phyloP scores from a whole-genome alignment of 2,113 vertebrate species.

The Lota lota region DNA sequence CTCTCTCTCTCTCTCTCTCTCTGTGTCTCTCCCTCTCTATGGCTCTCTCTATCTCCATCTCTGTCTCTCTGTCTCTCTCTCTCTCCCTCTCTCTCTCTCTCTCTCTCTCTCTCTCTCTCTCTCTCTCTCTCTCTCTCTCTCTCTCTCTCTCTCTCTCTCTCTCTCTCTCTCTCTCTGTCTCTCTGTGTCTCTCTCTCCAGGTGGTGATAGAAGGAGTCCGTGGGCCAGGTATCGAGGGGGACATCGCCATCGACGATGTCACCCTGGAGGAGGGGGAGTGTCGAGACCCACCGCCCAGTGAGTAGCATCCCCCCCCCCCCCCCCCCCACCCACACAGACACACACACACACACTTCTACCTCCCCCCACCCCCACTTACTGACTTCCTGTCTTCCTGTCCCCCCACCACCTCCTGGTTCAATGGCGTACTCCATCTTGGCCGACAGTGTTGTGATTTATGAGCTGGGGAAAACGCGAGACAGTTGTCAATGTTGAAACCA shows the following conservation, averaged over 20 bases:
- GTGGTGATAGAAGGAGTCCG: conserved; percentile 93
- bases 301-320: conserved; percentile 32
- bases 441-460: conserved; percentile 34
- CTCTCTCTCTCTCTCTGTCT: background rate
- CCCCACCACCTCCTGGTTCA: conserved; percentile 8
- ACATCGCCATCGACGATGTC: conserved; percentile 97
- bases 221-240: conserved; percentile 94
- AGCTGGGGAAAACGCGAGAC: conserved; percentile 35
- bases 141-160: background rate
- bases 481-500: conserved; percentile 29
- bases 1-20: background rate
- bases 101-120: background rate
- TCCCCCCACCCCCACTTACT: background rate
- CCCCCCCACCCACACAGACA: background rate
- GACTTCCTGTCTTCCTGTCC: background rate
- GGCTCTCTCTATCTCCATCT: background rate
- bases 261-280: conserved; percentile 95
- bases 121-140: background rate
- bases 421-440: background rate
- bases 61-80: background rate
- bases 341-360: background rate
- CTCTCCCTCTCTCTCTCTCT: background rate
- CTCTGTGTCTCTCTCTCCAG: conserved; percentile 59
- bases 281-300: conserved; percentile 84
- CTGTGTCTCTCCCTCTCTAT: background rate